These are phyloP conservation scores for Apostichopus japonicus DNA, from an alignment of 35 echinoderm and acorn worm species.

Conservation along the genomic window DNA sequence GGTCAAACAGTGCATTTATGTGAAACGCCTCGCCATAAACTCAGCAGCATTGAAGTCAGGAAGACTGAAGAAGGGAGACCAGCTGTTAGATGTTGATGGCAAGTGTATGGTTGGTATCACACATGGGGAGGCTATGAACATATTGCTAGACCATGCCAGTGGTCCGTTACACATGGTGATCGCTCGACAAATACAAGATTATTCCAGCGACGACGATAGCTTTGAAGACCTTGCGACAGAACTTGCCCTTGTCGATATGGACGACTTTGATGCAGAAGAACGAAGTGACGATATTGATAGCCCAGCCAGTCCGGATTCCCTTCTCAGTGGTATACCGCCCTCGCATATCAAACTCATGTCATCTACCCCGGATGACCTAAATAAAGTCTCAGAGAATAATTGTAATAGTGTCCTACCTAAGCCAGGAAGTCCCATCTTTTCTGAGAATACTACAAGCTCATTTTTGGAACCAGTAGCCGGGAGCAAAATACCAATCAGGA, in stretches of 20 bases:
- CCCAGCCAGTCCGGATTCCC: constrained; percentile 11
- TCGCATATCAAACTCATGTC: constrained; percentile 28
- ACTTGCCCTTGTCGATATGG: constrained; percentile 63
- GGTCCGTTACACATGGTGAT: constrained; percentile 56
- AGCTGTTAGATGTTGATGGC: constrained; percentile 84
- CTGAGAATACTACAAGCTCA: constrained; percentile 1
- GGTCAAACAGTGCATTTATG: constrained; percentile 72
- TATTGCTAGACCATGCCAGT: constrained; percentile 55
- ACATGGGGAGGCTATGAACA: constrained; percentile 80
- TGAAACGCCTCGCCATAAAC: constrained; percentile 43
- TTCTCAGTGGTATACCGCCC: constrained; percentile 15
- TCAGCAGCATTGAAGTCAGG: constrained; percentile 68
- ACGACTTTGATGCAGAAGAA: not conserved
- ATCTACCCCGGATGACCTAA: constrained; percentile 27
- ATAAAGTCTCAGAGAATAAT: not conserved
- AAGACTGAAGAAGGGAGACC: constrained; percentile 70
- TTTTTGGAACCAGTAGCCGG: not conserved
- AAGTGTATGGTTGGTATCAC: constrained; percentile 95
- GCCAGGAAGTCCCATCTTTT: constrained; percentile 20
- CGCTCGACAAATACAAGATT: constrained; percentile 37
- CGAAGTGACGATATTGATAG: not conserved
- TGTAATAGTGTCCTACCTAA: not conserved
- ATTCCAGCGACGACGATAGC: constrained; percentile 40
- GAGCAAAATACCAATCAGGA: not conserved
- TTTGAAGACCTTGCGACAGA: constrained; percentile 74